A percentile compares a stretch with the other conserved stretches of the same genome.
Evolutionary conservation across 2,888 invertebrate species (phyloP).

Genomic region (Slavum lentiscoides): DNA sequence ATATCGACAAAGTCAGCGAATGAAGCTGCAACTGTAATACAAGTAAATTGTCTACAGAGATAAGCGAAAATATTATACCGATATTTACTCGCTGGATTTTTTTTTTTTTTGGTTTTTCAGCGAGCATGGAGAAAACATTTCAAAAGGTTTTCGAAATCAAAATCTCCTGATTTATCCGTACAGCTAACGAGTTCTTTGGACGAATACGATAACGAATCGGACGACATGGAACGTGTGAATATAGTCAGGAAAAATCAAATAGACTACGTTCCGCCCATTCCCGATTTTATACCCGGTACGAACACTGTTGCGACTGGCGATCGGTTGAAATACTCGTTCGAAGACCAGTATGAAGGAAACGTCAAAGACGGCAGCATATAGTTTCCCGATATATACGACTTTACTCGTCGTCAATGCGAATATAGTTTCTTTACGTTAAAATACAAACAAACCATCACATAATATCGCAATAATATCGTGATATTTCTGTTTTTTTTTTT

Average conservation of each 20-base stretch:
- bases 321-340: too few species aligned
- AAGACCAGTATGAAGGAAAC: too few species aligned
- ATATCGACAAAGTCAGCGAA: neutral
- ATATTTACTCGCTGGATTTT: neutral
- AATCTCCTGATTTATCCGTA: neutral
- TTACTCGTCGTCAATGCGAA: too few species aligned
- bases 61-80: neutral
- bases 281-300: neutral
- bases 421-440: too few species aligned
- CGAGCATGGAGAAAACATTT: slow-evolving; percentile 9
- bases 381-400: too few species aligned
- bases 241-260: slow-evolving; percentile 14
- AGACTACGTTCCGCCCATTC: slow-evolving; percentile 39
- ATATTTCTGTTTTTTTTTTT: too few species aligned
- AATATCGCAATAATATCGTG: too few species aligned
- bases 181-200: neutral
- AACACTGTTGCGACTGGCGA: too few species aligned
- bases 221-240: slow-evolving; percentile 12
- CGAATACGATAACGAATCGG: slow-evolving; percentile 8
- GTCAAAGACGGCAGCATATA: too few species aligned
- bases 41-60: neutral
- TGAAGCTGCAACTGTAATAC: neutral
- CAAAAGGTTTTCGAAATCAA: neutral
- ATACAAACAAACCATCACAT: too few species aligned
- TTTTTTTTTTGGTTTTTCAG: neutral